Percentiles rank a stretch among this genome's conserved stretches.
Conservation (phyloP, 2,113 vertebrate species). For the Lepus americanus region DNA sequence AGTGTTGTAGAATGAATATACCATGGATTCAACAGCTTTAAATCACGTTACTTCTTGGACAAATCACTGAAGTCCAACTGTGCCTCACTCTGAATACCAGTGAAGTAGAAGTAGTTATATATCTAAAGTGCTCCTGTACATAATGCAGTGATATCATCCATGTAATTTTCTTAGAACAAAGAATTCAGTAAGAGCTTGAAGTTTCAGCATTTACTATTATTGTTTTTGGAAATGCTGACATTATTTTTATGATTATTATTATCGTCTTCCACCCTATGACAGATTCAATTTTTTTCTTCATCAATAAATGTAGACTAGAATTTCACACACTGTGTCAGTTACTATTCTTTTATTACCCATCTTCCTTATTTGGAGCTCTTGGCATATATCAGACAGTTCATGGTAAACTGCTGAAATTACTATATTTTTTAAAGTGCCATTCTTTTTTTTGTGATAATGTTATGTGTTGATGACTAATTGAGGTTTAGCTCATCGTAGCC, state of each 20-base stretch:
- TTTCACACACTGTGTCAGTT: not conserved
- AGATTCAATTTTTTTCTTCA: not conserved
- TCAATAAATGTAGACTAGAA: not conserved
- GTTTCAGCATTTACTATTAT: not conserved
- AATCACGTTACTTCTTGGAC: not conserved
- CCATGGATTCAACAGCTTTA: not conserved
- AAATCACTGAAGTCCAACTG: not conserved
- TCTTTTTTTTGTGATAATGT: not conserved
- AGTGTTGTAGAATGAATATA: not conserved
- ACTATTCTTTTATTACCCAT: not conserved
- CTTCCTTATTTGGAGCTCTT: not conserved
- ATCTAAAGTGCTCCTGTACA: not conserved
- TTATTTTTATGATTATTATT: not conserved
- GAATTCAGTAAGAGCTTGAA: not conserved
- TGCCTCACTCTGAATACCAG: too few relatives aligned
- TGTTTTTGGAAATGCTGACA: not conserved
- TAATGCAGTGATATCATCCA: not conserved
- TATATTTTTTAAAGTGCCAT: too few relatives aligned
- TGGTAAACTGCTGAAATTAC: not conserved
- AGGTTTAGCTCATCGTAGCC: not conserved
- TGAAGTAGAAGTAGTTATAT: not conserved
- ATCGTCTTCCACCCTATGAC: not conserved
- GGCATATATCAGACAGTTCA: not conserved
- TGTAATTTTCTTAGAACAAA: not conserved
- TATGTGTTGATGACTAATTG: not conserved